These are phyloP conservation scores for Embidobia sp. DNA, from an alignment of 2,888 invertebrate genomes.

Conservation along the genomic window DNA sequence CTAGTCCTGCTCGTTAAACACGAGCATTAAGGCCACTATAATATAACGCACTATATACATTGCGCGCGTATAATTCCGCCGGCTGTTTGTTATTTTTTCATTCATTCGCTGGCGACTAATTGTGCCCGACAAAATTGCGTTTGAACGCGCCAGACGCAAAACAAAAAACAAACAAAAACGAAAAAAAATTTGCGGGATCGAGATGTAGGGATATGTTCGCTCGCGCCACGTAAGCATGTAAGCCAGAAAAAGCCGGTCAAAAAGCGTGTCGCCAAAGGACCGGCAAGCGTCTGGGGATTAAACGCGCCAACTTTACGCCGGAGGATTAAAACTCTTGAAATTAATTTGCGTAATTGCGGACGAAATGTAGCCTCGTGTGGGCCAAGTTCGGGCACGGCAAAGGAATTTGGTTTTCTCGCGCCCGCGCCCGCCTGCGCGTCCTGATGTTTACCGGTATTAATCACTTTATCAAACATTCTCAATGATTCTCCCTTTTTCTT, in stretches of 20 bases:
- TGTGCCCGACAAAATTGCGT: slow-evolving; percentile 47
- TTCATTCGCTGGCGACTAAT: slow-evolving; percentile 34
- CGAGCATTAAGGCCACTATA: too few relatives aligned
- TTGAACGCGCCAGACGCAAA: slow-evolving; percentile 66
- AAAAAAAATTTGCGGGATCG: slow-evolving; percentile 65
- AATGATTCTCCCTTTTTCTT: slow-evolving; percentile 2
- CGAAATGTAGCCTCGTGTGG: slow-evolving; percentile 60
- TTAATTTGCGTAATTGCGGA: slow-evolving; percentile 73
- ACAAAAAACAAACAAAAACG: too few relatives aligned
- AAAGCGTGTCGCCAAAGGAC: slow-evolving; percentile 46
- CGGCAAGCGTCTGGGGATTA: slow-evolving; percentile 65
- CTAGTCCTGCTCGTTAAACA: too few relatives aligned
- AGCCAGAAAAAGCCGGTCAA: slow-evolving; percentile 59
- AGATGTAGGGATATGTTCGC: slow-evolving; percentile 22
- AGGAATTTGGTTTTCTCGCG: slow-evolving; percentile 35
- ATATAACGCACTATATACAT: too few relatives aligned
- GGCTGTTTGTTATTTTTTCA: slow-evolving; percentile 31
- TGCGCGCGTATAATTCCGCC: slow-evolving; percentile 31
- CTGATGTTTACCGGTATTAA: slow-evolving; percentile 37
- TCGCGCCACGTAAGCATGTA: slow-evolving; percentile 30
- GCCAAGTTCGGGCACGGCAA: slow-evolving; percentile 23
- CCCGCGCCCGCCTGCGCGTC: background rate
- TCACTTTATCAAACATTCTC: slow-evolving; percentile 44
- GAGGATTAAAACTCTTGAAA: slow-evolving; percentile 71
- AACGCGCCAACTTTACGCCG: slow-evolving; percentile 68